Evolutionary conservation across 2,888 invertebrate species (phyloP).

Genomic region (Melipona beecheii): DNA sequence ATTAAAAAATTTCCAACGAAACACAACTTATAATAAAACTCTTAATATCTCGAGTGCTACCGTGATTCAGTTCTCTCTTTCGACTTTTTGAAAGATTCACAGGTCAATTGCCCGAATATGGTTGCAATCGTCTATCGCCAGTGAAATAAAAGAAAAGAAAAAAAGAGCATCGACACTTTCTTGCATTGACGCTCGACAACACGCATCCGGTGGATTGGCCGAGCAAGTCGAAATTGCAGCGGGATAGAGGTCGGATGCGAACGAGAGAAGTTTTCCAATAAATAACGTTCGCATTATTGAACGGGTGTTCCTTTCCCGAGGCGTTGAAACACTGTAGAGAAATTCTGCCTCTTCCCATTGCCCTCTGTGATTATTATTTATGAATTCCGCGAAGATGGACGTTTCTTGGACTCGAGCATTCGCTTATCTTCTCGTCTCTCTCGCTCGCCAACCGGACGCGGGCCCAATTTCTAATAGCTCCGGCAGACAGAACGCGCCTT

Average conservation of each 20-base stretch:
- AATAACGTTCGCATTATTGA: constrained; percentile 59
- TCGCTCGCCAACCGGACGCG: neutral
- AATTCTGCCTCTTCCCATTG: constrained; percentile 8
- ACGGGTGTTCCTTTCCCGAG: neutral
- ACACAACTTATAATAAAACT: no score
- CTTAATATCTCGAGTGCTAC: no score
- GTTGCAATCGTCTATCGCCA: no score
- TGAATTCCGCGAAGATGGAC: constrained; percentile 29
- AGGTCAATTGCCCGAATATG: no score
- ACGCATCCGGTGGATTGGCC: constrained; percentile 11
- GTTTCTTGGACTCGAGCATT: neutral
- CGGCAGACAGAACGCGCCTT: neutral
- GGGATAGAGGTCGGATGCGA: constrained; percentile 37
- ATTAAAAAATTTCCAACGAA: no score
- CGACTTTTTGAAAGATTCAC: no score
- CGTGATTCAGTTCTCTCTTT: no score
- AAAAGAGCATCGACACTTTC: no score
- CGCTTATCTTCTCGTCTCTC: neutral
- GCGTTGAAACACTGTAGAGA: constrained; percentile 23
- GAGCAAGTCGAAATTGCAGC: constrained; percentile 52
- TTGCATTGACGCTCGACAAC: neutral
- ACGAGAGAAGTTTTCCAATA: constrained; percentile 62
- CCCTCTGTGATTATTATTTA: constrained; percentile 29
- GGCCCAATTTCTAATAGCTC: constrained; percentile 5
- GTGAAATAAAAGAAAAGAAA: no score